phyloP scores from a whole-genome alignment of 2,888 invertebrate species.

The Tipula lateralis region DNA sequence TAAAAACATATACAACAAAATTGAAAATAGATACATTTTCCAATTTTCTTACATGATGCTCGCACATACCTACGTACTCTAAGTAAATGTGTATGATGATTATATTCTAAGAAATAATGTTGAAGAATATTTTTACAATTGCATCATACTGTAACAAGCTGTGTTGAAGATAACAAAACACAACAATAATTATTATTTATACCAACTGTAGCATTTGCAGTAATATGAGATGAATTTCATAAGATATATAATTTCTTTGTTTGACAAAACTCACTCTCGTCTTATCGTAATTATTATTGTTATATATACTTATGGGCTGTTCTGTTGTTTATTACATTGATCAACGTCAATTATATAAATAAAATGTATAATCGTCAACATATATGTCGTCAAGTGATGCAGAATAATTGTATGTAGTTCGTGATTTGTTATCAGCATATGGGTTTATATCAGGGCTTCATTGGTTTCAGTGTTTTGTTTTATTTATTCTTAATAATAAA shows the following conservation, averaged over 20 bases:
- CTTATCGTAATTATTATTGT: neutral
- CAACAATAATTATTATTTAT: neutral
- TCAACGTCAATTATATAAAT: neutral
- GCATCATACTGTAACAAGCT: neutral
- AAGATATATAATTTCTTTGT: neutral
- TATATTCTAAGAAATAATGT: neutral
- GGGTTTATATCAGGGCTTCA: too few relatives aligned
- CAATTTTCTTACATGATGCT: neutral
- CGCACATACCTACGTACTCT: neutral
- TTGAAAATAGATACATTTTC: neutral
- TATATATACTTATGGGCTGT: neutral
- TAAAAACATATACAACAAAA: neutral
- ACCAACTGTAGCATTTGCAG: neutral
- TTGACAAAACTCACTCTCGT: neutral
- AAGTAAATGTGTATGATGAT: neutral
- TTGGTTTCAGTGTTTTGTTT: too few relatives aligned
- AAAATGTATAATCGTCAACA: neutral
- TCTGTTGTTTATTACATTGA: neutral
- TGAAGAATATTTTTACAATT: neutral
- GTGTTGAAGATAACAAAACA: neutral
- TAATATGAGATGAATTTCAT: neutral
- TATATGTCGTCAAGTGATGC: neutral
- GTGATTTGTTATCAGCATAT: too few relatives aligned
- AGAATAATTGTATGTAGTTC: neutral
- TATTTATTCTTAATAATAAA: too few relatives aligned